Conservation (phyloP, 2,888 invertebrate species). For the Charanyca ferruginea region DNA sequence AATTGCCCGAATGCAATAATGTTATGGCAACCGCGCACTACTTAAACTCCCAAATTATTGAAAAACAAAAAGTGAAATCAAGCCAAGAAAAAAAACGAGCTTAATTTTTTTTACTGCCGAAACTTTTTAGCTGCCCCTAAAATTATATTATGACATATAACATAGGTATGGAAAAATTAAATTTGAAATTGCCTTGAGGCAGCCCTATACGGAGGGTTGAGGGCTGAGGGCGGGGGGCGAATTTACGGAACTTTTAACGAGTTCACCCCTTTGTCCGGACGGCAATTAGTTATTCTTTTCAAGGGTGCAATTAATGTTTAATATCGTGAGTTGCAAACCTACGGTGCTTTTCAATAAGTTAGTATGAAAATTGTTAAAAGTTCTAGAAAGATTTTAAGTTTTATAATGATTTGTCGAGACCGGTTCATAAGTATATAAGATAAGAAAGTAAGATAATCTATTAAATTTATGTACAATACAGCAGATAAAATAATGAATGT, state of each 20-base stretch:
- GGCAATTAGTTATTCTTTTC: conserved; percentile 78
- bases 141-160: conserved; percentile 6
- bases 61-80: neutral
- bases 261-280: conserved; percentile 69
- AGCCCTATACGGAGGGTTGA: conserved; percentile 45
- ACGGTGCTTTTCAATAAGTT: conserved; percentile 33
- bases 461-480: no score
- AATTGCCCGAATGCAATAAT: neutral
- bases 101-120: neutral
- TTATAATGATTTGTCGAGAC: neutral
- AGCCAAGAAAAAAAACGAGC: conserved; percentile 8
- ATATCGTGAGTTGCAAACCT: conserved; percentile 55
- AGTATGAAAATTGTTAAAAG: conserved; percentile 16
- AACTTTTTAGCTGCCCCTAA: neutral
- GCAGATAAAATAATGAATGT: no score
- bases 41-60: neutral
- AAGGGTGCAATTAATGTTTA: conserved; percentile 69
- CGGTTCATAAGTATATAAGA: no score
- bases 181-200: conserved; percentile 10
- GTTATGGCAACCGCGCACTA: neutral
- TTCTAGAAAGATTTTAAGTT: neutral
- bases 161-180: conserved; percentile 7
- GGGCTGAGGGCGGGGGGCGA: conserved; percentile 38
- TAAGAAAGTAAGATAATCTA: no score
- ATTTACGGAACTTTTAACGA: conserved; percentile 72